Conservation (phyloP, 2,113 vertebrate species). For the Neolamprologus toae region DNA sequence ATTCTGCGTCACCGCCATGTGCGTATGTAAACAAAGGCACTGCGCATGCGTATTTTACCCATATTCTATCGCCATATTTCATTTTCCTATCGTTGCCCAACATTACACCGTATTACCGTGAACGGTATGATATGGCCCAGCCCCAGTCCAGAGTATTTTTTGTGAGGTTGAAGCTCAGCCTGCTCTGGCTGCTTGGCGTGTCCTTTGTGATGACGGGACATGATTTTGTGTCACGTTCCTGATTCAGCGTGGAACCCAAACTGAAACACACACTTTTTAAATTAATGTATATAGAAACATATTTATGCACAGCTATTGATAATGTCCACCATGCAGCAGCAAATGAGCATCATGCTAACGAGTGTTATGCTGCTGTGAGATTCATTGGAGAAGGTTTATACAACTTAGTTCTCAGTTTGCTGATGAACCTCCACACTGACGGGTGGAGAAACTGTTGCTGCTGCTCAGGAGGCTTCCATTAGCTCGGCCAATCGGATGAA, state of each 20-base stretch:
- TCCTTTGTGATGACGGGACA: background rate
- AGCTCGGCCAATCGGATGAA: background rate
- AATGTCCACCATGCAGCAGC: background rate
- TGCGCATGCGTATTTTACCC: background rate
- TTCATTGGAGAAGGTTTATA: background rate
- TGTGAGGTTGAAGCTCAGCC: background rate
- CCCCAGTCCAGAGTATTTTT: background rate
- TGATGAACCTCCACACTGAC: background rate
- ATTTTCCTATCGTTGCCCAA: background rate
- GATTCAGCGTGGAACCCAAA: background rate
- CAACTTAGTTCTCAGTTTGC: background rate
- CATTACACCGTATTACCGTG: background rate
- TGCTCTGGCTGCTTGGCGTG: background rate
- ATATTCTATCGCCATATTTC: background rate
- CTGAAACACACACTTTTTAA: background rate
- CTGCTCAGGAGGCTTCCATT: background rate
- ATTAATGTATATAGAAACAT: background rate
- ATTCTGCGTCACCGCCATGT: too few species aligned
- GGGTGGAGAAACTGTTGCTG: background rate
- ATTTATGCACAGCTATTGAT: background rate
- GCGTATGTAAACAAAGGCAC: background rate
- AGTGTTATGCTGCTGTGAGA: background rate
- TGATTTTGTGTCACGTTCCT: background rate
- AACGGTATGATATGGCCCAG: accelerated
- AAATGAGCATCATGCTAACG: background rate